Evolutionary conservation across 2,113 vertebrate genomes (phyloP), one percentile per base, ranked within the genome.

Genomic region (Morone saxatilis): DNA sequence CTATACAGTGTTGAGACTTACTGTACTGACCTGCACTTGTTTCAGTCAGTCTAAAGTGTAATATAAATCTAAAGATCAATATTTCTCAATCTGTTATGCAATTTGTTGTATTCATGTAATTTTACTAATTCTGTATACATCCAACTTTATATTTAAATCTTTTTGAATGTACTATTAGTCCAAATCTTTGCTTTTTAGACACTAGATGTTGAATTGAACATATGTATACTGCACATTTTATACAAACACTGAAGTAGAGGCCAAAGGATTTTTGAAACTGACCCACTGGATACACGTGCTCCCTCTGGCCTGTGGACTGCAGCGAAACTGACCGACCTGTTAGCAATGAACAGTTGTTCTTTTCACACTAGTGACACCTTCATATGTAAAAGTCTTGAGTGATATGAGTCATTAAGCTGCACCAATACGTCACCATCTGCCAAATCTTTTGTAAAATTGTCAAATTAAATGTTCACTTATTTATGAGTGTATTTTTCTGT

Each of bases 21-120:
- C 11, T 85, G 60, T 88, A 75, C 75, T 83, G 70, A 87, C 78
- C 57, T 92, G 89, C 92, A 91, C 90, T 91, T 91, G 82, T 84
- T 72, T 78, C 63, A 68, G 63, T 67, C 36, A 62, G 86, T 88
- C 80, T 84, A 78, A 80, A 73, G 60, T 88, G 83, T 84, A 60
- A 51, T 19, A 43, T 51, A 54, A 76, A 63, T n/a, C 4, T n/a
- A 36, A 73, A 68, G 79, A 86, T 84, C 81, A 85, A 63, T 76
- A 73, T 78, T 72, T 86, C 72, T 62, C 8, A 2, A 57, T 81
- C 43, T 85, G 63, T 73, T 69, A 31, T 61, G 50, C 22, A 80
- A 51, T 76, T 43, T 79, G 73, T 74, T 74, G 57, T 71, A 54
- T 84, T 76, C 53, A 68, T 91, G 63, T 87, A 67, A 57, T 71